phyloP scores from a whole-genome alignment of 2,113 vertebrate species.

The Hippocampus guttulatus region DNA sequence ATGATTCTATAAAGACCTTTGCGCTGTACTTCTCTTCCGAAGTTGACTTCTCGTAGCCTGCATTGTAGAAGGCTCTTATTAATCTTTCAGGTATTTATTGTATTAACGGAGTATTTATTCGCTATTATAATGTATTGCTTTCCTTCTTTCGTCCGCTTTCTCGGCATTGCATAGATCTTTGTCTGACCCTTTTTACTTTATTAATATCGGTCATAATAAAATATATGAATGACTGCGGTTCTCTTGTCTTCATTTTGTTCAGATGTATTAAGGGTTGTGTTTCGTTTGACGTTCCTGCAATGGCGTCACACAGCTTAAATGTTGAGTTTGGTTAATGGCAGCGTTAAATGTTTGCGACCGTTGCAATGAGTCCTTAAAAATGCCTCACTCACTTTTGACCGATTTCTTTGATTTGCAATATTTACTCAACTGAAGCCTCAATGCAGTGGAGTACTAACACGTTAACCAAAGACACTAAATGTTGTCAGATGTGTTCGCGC shows the following conservation, averaged over 20 bases:
- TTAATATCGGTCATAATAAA: slow-evolving; percentile 67
- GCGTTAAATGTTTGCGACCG: too few relatives aligned
- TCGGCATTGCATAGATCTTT: slow-evolving; percentile 47
- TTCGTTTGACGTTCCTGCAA: background rate
- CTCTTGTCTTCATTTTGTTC: background rate
- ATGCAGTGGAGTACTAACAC: too few relatives aligned
- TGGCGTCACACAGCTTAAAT: too few relatives aligned
- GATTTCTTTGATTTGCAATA: too few relatives aligned
- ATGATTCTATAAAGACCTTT: slow-evolving; percentile 73
- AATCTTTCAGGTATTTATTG: slow-evolving; percentile 81
- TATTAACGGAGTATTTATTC: slow-evolving; percentile 82
- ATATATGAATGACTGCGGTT: slow-evolving; percentile 12
- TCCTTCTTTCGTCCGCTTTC: slow-evolving; percentile 26
- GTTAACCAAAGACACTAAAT: too few relatives aligned
- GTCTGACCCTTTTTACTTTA: slow-evolving; percentile 50
- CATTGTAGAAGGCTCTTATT: slow-evolving; percentile 89
- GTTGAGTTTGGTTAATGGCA: too few relatives aligned
- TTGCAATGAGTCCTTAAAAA: too few relatives aligned
- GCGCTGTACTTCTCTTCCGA: slow-evolving; percentile 81
- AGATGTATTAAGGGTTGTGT: background rate
- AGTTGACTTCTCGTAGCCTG: slow-evolving; percentile 84
- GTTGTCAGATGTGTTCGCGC: too few relatives aligned
- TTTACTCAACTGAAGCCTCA: too few relatives aligned
- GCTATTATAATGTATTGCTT: slow-evolving; percentile 46
- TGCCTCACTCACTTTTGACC: too few relatives aligned